These are phyloP conservation scores for Smithornis capensis DNA, from an alignment of 2,113 vertebrate genomes.

Conservation along the genomic window DNA sequence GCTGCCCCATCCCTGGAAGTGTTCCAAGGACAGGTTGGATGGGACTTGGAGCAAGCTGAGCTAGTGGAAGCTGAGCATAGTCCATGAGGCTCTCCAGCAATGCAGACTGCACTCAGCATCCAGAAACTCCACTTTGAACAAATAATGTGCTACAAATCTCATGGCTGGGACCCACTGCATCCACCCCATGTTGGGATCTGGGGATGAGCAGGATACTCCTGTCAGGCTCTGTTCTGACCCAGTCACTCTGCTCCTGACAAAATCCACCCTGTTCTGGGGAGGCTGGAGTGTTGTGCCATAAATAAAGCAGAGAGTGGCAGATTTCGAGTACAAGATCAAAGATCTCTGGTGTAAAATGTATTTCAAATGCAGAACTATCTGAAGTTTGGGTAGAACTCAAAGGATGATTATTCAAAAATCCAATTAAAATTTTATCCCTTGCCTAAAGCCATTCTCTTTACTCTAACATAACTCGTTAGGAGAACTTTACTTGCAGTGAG, in stretches of 20 bases:
- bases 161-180: neutral
- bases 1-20: neutral
- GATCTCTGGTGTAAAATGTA: neutral
- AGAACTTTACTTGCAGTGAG: neutral
- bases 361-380: neutral
- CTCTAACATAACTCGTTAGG: neutral
- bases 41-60: neutral
- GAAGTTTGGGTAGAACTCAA: neutral
- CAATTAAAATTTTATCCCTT: slow-evolving; percentile 25
- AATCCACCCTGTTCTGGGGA: neutral
- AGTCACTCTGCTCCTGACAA: neutral
- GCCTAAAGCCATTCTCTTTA: neutral
- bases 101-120: neutral
- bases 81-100: neutral
- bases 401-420: slow-evolving; percentile 13
- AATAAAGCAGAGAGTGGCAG: neutral
- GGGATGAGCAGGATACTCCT: neutral
- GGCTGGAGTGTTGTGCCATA: neutral
- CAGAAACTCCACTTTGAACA: neutral
- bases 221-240: neutral
- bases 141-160: neutral
- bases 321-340: neutral
- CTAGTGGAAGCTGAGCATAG: fast-evolving
- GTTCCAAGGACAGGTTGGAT: neutral
- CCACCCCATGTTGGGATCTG: neutral